Percentiles rank a stretch among this genome's conserved stretches.
These are phyloP conservation scores for Acanthosoma haemorrhoidale DNA, from an alignment of 2,888 invertebrate genomes.

Conservation along the genomic window DNA sequence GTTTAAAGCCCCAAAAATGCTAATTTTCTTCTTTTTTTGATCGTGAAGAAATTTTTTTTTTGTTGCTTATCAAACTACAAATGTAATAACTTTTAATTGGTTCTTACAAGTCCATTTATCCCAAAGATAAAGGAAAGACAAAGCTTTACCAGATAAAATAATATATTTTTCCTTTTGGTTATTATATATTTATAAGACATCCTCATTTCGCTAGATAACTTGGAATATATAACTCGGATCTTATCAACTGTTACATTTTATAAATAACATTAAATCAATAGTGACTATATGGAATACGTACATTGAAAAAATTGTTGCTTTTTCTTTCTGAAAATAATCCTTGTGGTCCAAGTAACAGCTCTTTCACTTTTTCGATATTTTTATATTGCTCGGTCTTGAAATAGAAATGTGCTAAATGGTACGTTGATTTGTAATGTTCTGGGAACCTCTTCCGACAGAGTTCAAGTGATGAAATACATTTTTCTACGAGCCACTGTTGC, in stretches of 20 bases:
- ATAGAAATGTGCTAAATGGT: slow-evolving; percentile 78
- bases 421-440: slow-evolving; percentile 88
- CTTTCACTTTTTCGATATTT: slow-evolving; percentile 63
- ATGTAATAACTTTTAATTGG: too few relatives aligned
- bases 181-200: not conserved
- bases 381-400: slow-evolving; percentile 65
- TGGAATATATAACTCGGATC: not conserved
- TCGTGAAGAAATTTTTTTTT: too few relatives aligned
- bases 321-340: slow-evolving; percentile 84
- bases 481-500: slow-evolving; percentile 51
- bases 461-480: slow-evolving; percentile 71
- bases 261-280: not conserved
- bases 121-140: too few relatives aligned
- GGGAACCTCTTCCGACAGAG: slow-evolving; percentile 80
- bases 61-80: too few relatives aligned
- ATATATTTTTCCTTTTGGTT: too few relatives aligned
- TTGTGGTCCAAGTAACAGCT: slow-evolving; percentile 63
- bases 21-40: too few relatives aligned
- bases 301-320: slow-evolving; percentile 82
- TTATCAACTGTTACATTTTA: not conserved
- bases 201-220: not conserved
- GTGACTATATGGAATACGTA: slow-evolving; percentile 46
- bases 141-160: too few relatives aligned
- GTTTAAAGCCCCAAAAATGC: too few relatives aligned
- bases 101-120: too few relatives aligned